These are phyloP conservation scores for Zophobas atratus DNA, from an alignment of 1,140 invertebrate genomes.

Conservation along the genomic window DNA sequence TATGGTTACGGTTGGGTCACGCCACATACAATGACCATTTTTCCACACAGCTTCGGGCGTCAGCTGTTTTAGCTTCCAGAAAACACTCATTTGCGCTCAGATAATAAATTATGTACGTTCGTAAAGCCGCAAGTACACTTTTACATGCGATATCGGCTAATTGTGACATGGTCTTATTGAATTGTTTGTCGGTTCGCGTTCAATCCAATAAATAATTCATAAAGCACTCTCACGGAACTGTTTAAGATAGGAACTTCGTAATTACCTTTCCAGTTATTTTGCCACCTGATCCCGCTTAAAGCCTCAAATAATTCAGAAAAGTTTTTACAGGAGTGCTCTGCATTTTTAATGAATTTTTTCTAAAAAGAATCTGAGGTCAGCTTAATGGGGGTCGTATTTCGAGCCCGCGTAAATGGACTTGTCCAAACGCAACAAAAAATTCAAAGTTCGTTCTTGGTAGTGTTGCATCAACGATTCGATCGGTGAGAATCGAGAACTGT, in stretches of 20 bases:
- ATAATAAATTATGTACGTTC: too few species aligned
- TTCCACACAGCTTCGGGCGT: too few species aligned
- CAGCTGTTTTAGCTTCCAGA: too few species aligned
- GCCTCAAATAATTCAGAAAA: conserved; percentile 2
- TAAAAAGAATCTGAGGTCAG: too few species aligned
- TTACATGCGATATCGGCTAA: conserved; percentile 15
- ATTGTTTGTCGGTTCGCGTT: conserved; percentile 32
- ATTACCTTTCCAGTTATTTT: conserved; percentile 36
- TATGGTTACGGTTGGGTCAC: too few species aligned
- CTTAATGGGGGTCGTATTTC: too few species aligned
- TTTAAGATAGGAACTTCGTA: conserved; percentile 18
- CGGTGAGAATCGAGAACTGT: conserved; percentile 16
- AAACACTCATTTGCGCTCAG: too few species aligned
- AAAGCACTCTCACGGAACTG: conserved; percentile 26
- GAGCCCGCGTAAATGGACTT: not conserved
- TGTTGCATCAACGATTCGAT: conserved; percentile 21
- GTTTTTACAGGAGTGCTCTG: not conserved
- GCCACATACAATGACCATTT: too few species aligned
- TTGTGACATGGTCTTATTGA: conserved; percentile 24
- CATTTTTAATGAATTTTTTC: too few species aligned
- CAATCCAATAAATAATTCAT: conserved; percentile 39
- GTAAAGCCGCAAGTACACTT: not conserved
- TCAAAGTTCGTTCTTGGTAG: conserved; percentile 9
- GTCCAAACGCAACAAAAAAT: not conserved
- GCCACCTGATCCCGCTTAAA: conserved; percentile 29